These are phyloP conservation scores for Rhynchotus rufescens DNA, from an alignment of 2,797 vertebrate genomes.

Conservation along the genomic window DNA sequence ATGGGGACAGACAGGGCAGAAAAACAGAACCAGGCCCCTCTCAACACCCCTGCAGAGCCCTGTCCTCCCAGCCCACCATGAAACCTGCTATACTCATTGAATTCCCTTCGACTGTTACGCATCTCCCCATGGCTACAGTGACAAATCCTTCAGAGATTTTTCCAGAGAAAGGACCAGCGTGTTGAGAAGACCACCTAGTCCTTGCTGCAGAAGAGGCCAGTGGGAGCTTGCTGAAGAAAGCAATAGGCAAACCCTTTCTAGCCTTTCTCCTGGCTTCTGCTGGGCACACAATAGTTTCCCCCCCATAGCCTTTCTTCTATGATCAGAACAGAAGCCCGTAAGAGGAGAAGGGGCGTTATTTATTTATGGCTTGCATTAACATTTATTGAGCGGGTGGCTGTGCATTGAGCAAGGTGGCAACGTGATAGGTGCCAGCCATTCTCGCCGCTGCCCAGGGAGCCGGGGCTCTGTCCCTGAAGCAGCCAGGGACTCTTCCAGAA, in stretches of 20 bases:
- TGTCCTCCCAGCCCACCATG: background rate
- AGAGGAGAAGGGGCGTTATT: constrained; percentile 71
- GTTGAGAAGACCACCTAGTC: background rate
- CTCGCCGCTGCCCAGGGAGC: background rate
- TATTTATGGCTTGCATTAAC: constrained; percentile 76
- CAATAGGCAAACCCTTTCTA: background rate
- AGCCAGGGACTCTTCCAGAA: constrained; percentile 51
- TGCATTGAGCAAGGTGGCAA: constrained; percentile 46
- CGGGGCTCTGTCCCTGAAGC: background rate
- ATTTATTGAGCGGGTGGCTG: constrained; percentile 61
- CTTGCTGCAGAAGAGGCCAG: background rate
- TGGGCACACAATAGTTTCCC: background rate
- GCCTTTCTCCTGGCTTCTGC: background rate
- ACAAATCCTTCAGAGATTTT: background rate
- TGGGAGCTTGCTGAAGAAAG: background rate
- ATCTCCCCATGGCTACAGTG: background rate
- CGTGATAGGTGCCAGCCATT: constrained; percentile 43
- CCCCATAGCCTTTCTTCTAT: background rate
- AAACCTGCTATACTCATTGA: background rate
- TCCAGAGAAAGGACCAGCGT: accelerated
- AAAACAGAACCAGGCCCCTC: background rate
- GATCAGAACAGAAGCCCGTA: constrained; percentile 26
- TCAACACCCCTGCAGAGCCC: accelerated
- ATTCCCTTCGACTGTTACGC: accelerated
- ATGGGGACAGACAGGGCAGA: accelerated